These are phyloP conservation scores for Troilus luridus DNA, from an alignment of 2,888 invertebrate species.

Conservation along the genomic window DNA sequence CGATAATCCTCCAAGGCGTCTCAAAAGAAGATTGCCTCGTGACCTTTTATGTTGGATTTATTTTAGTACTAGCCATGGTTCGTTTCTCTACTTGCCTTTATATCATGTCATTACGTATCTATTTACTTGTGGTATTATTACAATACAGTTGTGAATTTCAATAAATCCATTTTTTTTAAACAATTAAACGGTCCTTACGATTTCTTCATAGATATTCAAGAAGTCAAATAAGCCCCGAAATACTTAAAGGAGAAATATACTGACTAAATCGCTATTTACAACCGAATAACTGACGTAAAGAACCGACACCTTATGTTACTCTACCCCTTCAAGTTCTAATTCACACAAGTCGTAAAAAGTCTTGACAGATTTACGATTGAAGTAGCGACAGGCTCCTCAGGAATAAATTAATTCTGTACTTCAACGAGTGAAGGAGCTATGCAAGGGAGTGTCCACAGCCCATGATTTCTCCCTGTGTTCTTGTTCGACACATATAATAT, in stretches of 20 bases:
- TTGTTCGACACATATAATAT: neutral
- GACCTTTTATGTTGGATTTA: too few species aligned
- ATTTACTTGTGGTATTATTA: too few species aligned
- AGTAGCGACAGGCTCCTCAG: neutral
- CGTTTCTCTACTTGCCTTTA: too few species aligned
- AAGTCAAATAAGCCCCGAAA: neutral
- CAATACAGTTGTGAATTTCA: too few species aligned
- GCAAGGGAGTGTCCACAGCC: neutral
- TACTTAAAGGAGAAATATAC: neutral
- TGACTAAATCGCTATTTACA: neutral
- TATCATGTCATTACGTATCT: too few species aligned
- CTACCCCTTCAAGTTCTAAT: neutral
- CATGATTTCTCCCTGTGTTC: neutral
- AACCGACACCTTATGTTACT: neutral
- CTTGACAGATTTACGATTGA: neutral
- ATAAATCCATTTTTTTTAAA: too few species aligned
- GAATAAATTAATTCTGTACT: slow-evolving; percentile 22
- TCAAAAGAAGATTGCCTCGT: too few species aligned
- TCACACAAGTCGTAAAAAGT: neutral
- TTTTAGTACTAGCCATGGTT: too few species aligned
- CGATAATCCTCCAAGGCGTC: too few species aligned
- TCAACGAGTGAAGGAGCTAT: neutral
- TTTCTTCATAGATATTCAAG: neutral
- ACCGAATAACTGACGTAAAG: neutral
- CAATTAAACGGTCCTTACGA: neutral